Conservation (phyloP, 2,888 invertebrate genomes). For the Leucophora obtusa region DNA sequence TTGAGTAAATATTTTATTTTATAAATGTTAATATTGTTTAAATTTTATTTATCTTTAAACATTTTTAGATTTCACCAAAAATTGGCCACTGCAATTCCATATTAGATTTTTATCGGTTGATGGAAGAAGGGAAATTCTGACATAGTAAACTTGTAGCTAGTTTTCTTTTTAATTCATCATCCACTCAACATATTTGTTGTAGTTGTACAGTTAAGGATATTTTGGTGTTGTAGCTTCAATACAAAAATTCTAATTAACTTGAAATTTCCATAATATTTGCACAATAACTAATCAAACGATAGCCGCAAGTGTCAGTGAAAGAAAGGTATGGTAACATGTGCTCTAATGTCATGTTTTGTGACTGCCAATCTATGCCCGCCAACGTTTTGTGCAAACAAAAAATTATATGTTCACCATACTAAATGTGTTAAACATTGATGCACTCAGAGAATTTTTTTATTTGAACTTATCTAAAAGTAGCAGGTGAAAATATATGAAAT, state of each 20-base stretch:
- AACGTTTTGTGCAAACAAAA: conserved; percentile 24
- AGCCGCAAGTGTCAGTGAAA: conserved; percentile 26
- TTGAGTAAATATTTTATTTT: too few species aligned
- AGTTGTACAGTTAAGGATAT: not conserved
- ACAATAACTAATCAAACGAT: conserved; percentile 30
- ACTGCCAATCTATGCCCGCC: conserved; percentile 24
- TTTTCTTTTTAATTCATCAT: too few species aligned
- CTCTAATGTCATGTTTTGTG: conserved; percentile 20
- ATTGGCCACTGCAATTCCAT: too few species aligned
- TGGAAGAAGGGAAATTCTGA: too few species aligned
- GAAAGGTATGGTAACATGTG: conserved; percentile 28
- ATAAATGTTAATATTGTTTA: not conserved
- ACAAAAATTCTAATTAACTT: conserved; percentile 11
- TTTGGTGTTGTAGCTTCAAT: not conserved
- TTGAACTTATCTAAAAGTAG: not conserved
- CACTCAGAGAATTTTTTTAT: not conserved
- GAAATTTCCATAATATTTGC: conserved; percentile 10
- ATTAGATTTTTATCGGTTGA: too few species aligned
- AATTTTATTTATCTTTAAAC: too few species aligned
- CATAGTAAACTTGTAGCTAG: too few species aligned
- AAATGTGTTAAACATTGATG: not conserved
- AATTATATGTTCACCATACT: conserved; percentile 4
- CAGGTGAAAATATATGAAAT: too few species aligned
- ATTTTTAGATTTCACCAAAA: too few species aligned
- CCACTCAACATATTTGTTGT: too few species aligned